These are phyloP conservation scores for Lagenorhynchus albirostris DNA, from an alignment of 2,113 vertebrate species.

Conservation along the genomic window DNA sequence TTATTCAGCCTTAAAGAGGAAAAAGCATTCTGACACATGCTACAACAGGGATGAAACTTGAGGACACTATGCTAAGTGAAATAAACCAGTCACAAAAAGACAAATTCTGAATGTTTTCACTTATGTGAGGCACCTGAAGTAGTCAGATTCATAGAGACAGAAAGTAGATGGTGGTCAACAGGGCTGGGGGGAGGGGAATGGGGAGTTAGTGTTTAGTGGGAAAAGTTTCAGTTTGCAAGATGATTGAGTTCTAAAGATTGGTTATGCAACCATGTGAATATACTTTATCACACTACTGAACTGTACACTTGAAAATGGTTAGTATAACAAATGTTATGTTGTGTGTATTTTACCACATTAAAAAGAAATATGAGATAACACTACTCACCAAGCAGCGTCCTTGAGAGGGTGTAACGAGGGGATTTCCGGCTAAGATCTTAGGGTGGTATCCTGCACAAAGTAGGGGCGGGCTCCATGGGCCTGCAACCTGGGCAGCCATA, in stretches of 20 bases:
- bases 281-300: background rate
- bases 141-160: background rate
- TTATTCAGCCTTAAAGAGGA: background rate
- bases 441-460: fast-evolving
- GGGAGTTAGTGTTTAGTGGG: background rate
- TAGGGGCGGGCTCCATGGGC: fast-evolving
- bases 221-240: background rate
- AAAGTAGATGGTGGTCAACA: background rate
- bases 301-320: background rate
- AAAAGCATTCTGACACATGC: background rate
- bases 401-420: fast-evolving
- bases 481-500: background rate
- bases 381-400: background rate
- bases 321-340: background rate
- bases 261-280: background rate
- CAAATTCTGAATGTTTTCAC: background rate
- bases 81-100: background rate
- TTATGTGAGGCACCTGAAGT: fast-evolving
- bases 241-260: background rate
- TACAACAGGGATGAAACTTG: background rate
- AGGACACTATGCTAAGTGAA: background rate
- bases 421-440: background rate
- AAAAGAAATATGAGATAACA: background rate
- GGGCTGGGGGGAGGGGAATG: background rate
- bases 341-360: background rate